Base-by-base conservation (phyloP, 2,797 vertebrate genomes). In the Brachyrhaphis roseni region DNA sequence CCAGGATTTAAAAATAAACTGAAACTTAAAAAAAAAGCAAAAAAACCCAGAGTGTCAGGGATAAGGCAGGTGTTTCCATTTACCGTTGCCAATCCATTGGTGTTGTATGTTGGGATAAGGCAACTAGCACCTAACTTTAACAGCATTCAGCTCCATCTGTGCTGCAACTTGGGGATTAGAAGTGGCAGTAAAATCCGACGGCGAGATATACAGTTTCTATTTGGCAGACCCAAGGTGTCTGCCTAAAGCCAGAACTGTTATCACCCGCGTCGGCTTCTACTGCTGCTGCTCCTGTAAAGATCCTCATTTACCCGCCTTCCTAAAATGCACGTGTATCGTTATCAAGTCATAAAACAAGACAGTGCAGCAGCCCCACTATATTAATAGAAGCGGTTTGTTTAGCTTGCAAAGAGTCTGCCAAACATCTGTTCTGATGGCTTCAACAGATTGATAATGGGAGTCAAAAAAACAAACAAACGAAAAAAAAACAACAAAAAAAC, bases 311-410 rank as follows among this genome's bases (percentile, higher is more conserved):
- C 85, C 80, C 79, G 85, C 83, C 87, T 85, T 88, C 73, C 81
- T 82, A 81, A 93, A 89, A 91, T 79, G 80, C 87, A 81, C 82
- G 89, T 88, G 87, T 86, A 84, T 70, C 28, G 43, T 91, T 92
- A 90, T 89, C 82, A 76, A 88, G 86, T 90, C 88, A 83, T 91
- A 89, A 91, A 94, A 90, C 84, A 82, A 88, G 83, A 81, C 77
- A 36, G 74, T 43, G 74, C 43, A 62, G 43, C 10, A 26, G 74
- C 36, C 46, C 72, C 77, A 23, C 49, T 36, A 41, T 81, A 87
- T 89, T 87, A 86, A 90, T 74, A 87, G 86, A 77, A 88, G 78
- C 62, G 18, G 71, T 85, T 85, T 72, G 79, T 80, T 83, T 55
- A 82, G 74, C 78, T 82, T 3, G 45, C 86, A 81, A 80, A 62